Evolutionary conservation across 2,888 invertebrate genomes (phyloP), one percentile per base, ranked within the genome.

Genomic region (Eucriotettix oculatus): DNA sequence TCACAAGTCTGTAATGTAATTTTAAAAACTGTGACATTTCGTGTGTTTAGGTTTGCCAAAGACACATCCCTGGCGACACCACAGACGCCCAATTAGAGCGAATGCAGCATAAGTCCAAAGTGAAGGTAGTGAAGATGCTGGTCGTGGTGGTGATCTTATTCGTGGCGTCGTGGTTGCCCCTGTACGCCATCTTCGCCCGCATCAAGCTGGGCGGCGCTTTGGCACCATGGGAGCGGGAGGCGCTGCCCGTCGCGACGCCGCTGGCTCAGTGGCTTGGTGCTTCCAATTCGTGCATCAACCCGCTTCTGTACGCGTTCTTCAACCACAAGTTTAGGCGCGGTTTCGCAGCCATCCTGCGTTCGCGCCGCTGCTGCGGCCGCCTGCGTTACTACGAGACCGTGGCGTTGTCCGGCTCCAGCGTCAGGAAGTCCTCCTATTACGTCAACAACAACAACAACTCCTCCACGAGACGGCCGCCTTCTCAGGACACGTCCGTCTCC

Each of bases 201-300:
- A 85, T 93, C 68, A 92, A 93, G 71, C 78, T 92, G 17, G 87
- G 88, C 55, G 86, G 86, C 56, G 82, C 82, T 11, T 79, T 87
- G 52, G 80, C 84, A 64, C 79, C 82, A 57, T 87, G 86, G 83
- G 90, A 87, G 69, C 88, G 89, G 68, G 87, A 89, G 66, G 78
- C 86, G 62, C 77, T 90, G 48, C 86, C 85, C 55, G 82, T 88
- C 17, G 85, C 87, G 2, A 88, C 90, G 16, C 95, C 95, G 7
- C 80, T 95, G 58, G 93, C 90, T 9, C 94, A 91, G 72, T 92
- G 90, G 91, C 76, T 96, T 56, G 95, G 95, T 3, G 86, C 92
- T 0, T 91, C 93, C 16, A 96, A 96, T 74, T 92, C 92, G 17
- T 94, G 94, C 79, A 93, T 95, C 70, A 96, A 96, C 74, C 95